Evolutionary conservation across 37 sponge, comb jelly and placozoan species (phyloP), one percentile per base, ranked within the genome.

Genomic region (Cliona cf. orientalis): DNA sequence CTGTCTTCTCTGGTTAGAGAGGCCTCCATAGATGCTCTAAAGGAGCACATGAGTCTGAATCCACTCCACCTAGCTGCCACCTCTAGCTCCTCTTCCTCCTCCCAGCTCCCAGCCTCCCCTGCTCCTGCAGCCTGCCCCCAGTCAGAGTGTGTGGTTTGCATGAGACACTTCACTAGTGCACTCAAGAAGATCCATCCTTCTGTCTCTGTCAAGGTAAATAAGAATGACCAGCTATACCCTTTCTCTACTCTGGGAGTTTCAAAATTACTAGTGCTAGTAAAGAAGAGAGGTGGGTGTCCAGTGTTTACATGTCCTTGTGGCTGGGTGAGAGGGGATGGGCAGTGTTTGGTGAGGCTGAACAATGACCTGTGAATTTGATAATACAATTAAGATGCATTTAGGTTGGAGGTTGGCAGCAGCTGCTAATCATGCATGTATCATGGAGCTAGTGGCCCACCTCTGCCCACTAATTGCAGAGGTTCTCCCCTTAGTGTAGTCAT

Each of bases 1-100:
- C 64, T 98, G 64, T 80, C 62, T 80, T 95, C 97, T 21, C 72
- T 98, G 58, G 91, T 98, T 33, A 78, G 93, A 75, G 99, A 98
- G 53, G 97, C 99, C 3, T 84, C 97, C 66, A 79, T 86, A 0
- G 58, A 37, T 29, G 91, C 92, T 14, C 87, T 97, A 1, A 87
- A 69, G 53, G 83, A 91, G 40, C 67, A 67, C 70, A 90, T 95
- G 76, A 57, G 81, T 35, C 38, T 75, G 0, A 42, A 35, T 6
- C 40, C 72, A 17, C 58, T 59, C 5, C 4, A 41, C 29, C 40
- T 40, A 5, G 39, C 46, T 39, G 38, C 26, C 42, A 36, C 35
- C 41, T 2, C 7, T 17, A 14, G 14, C 46, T 31, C 45, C 3
- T 46, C 55, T 2, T 25, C 25, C 1, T 17, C 11, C 17, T 5